Conservation (phyloP, 2,113 vertebrate species). For the Cervus canadensis region DNA sequence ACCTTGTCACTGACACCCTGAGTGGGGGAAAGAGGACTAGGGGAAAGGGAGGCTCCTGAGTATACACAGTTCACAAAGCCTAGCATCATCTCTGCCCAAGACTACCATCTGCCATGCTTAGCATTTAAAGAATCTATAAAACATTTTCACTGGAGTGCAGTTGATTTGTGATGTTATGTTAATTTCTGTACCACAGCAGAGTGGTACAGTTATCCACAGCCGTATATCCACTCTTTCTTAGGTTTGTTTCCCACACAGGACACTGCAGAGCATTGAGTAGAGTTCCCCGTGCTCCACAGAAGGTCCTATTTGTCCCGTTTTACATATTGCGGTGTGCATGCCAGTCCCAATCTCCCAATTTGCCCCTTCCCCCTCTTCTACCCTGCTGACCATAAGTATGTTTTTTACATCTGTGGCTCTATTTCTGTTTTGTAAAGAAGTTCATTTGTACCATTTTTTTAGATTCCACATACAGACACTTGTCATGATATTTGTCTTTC, state of each 20-base stretch:
- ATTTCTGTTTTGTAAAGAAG: not conserved
- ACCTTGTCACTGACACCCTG: not conserved
- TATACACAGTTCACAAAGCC: not conserved
- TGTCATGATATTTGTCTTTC: not conserved
- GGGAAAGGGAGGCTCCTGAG: not conserved
- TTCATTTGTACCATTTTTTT: not conserved
- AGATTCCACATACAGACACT: not conserved
- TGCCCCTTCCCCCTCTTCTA: not conserved
- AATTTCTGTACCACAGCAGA: not conserved
- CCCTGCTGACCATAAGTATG: not conserved
- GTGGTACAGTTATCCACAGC: not conserved
- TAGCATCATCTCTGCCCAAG: not conserved
- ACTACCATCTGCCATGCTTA: not conserved
- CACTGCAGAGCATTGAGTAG: not conserved
- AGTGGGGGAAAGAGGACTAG: not conserved
- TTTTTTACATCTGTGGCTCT: not conserved
- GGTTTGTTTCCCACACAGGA: not conserved
- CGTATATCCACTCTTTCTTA: not conserved
- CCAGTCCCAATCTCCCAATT: not conserved
- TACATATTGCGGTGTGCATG: not conserved
- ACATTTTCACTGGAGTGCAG: not conserved
- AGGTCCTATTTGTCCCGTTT: not conserved
- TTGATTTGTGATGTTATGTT: not conserved
- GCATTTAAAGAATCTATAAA: not conserved
- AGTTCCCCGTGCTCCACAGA: not conserved